These are phyloP conservation scores for Stictocephala bisonia DNA, from an alignment of 2,888 invertebrate species.

Conservation along the genomic window DNA sequence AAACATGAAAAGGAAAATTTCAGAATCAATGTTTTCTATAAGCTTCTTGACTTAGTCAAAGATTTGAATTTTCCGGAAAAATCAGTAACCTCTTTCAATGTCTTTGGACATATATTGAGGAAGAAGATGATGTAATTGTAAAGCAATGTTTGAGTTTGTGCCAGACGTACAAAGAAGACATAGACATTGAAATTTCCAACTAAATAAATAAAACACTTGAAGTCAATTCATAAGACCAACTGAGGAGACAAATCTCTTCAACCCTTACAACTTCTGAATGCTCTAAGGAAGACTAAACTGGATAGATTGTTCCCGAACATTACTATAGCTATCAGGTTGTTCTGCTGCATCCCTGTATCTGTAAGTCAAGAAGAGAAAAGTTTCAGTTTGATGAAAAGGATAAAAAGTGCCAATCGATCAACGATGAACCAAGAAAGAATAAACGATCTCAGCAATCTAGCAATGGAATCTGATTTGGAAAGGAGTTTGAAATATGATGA, in stretches of 20 bases:
- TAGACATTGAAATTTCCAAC: conserved; percentile 13
- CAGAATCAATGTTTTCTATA: conserved; percentile 17
- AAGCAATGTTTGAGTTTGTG: conserved; percentile 8
- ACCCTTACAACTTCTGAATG: conserved; percentile 22
- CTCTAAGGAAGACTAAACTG: conserved; percentile 53
- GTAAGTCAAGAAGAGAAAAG: conserved; percentile 28
- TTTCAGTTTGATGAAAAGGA: conserved; percentile 37
- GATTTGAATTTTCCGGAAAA: not conserved
- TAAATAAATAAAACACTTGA: conserved; percentile 13
- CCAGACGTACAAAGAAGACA: conserved; percentile 23
- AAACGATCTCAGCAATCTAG: conserved; percentile 45
- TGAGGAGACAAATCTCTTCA: conserved; percentile 7
- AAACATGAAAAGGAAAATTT: conserved; percentile 16
- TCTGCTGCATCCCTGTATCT: conserved; percentile 33
- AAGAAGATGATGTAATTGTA: conserved; percentile 7
- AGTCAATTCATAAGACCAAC: conserved; percentile 2
- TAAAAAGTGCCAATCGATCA: conserved; percentile 40
- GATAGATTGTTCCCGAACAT: conserved; percentile 37
- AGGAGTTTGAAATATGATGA: conserved; percentile 40
- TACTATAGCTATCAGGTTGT: conserved; percentile 25
- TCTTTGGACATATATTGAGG: conserved; percentile 15
- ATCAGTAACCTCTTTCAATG: conserved; percentile 8
- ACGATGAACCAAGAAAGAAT: conserved; percentile 60
- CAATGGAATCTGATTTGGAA: conserved; percentile 47
- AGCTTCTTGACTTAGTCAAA: conserved; percentile 7